These are phyloP conservation scores for Ascaphus truei DNA, from an alignment of 2,113 vertebrate species.

Conservation along the genomic window DNA sequence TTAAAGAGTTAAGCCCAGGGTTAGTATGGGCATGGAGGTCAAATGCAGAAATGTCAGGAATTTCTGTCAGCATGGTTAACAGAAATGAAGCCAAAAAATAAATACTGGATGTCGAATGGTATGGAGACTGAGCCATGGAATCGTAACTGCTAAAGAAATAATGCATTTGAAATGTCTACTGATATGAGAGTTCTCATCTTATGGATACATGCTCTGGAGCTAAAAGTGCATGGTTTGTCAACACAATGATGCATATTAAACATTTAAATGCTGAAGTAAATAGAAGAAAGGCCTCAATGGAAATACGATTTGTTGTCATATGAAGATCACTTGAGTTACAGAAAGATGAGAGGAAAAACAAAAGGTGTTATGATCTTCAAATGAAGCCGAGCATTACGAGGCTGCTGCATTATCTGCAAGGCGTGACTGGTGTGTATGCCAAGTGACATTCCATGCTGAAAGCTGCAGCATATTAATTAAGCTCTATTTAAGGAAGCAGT, in stretches of 20 bases:
- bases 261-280: neutral
- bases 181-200: neutral
- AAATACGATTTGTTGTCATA: neutral
- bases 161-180: conserved; percentile 58
- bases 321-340: neutral
- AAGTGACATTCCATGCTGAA: conserved; percentile 50
- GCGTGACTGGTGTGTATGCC: conserved; percentile 50
- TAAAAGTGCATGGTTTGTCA: neutral
- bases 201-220: conserved; percentile 12
- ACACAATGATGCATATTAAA: conserved; percentile 9
- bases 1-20: conserved; percentile 70
- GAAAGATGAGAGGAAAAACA: neutral
- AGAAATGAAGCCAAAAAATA: conserved; percentile 77
- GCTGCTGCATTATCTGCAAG: conserved; percentile 80
- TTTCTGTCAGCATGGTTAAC: conserved; percentile 78
- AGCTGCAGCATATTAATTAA: conserved; percentile 56
- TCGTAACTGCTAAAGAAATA: conserved; percentile 62
- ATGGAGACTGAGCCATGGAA: conserved; percentile 63
- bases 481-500: neutral
- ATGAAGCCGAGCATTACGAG: conserved; percentile 39
- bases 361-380: neutral
- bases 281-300: neutral
- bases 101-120: conserved; percentile 74
- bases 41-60: conserved; percentile 78
- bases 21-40: conserved; percentile 74